These are phyloP conservation scores for Polyommatus iphigenia DNA, from an alignment of 2,888 invertebrate genomes.

Conservation along the genomic window DNA sequence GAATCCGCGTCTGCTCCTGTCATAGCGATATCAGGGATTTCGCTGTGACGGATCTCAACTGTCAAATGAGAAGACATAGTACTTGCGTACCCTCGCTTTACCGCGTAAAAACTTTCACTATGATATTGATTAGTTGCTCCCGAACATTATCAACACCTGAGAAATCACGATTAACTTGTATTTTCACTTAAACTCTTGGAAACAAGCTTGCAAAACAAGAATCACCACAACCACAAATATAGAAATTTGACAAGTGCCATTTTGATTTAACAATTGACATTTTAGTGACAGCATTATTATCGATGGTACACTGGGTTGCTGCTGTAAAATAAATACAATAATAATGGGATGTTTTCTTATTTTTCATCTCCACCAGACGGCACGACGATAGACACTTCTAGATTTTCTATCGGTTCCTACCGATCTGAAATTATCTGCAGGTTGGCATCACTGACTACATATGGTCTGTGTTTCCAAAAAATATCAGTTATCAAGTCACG, in stretches of 20 bases:
- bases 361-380: too few species aligned
- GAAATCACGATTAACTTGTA: neutral
- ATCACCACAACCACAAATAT: neutral
- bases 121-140: neutral
- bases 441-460: too few species aligned
- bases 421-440: too few species aligned
- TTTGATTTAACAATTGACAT: neutral
- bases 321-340: neutral
- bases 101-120: neutral
- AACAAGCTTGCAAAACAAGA: neutral
- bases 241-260: neutral
- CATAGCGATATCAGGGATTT: conserved; percentile 51
- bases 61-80: conserved; percentile 53
- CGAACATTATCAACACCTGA: neutral
- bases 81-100: neutral
- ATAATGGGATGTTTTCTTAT: too few species aligned
- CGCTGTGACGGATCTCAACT: conserved; percentile 58
- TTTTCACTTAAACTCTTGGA: neutral
- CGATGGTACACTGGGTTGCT: neutral
- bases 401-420: too few species aligned
- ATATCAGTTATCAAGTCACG: too few species aligned
- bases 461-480: too few species aligned
- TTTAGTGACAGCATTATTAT: neutral
- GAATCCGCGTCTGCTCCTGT: conserved; percentile 66
- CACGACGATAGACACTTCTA: too few species aligned